These are phyloP conservation scores for Ypsolopha sequella DNA, from an alignment of 2,888 invertebrate species.

Conservation along the genomic window DNA sequence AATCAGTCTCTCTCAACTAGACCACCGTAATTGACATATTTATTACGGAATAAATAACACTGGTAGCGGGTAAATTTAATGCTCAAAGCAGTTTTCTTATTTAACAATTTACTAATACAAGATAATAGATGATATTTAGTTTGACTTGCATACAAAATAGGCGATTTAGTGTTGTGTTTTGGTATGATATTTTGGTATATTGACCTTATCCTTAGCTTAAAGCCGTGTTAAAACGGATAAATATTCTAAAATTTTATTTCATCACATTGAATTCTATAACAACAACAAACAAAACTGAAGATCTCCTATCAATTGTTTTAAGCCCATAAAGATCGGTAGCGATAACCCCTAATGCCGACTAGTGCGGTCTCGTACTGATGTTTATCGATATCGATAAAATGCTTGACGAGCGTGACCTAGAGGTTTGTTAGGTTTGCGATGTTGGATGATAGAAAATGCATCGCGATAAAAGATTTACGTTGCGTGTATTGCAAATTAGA, in stretches of 20 bases:
- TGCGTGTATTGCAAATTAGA: constrained; percentile 33
- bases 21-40: constrained; percentile 46
- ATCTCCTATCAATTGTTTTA: constrained; percentile 38
- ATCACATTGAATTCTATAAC: constrained; percentile 39
- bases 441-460: constrained; percentile 33
- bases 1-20: constrained; percentile 35
- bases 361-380: constrained; percentile 43
- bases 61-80: constrained; percentile 34
- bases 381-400: constrained; percentile 44
- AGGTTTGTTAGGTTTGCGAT: constrained; percentile 44
- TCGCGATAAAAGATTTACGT: constrained; percentile 6
- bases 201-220: too few species aligned
- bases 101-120: constrained; percentile 25
- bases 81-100: constrained; percentile 33
- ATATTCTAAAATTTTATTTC: constrained; percentile 43
- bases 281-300: neutral
- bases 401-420: constrained; percentile 33
- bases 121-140: constrained; percentile 14
- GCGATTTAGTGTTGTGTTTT: neutral
- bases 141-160: neutral
- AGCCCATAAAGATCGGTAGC: constrained; percentile 47
- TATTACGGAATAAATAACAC: constrained; percentile 45
- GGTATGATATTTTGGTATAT: constrained; percentile 3
- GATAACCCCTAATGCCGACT: constrained; percentile 44
- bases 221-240: too few species aligned